Base-by-base conservation (phyloP, 2,888 invertebrate genomes). In the Folsomia manolachei region DNA sequence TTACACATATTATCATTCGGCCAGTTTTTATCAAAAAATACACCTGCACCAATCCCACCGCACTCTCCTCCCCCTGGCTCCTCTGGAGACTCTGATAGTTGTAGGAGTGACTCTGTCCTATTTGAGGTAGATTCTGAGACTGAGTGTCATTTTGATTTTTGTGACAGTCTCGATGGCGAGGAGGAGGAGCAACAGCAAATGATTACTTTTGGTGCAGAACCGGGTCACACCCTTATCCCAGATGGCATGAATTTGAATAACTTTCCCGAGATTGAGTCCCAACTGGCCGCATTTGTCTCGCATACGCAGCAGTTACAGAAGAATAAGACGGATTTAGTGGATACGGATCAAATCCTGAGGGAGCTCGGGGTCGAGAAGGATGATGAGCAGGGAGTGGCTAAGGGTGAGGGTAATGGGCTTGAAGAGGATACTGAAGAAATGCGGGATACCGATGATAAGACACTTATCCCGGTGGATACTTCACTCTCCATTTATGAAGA, bases 21-120 rank as follows among this genome's bases (percentile, higher is more conserved):
- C 63, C 73, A 73, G 67, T 67, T 73, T 66, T 69, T 72, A 63
- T 71, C 64, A 72, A 51, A 51, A 51, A 18, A 21, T 56, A 27
- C 69, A 53, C 19, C 1, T n/a, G 19, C 2, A 2, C 51, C 67
- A 21, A 67, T 19, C 39, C 23, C 19, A 18, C 23, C 63, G 4
- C 9, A 14, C 18, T 19, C 53, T 56, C 56, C 24, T 24, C 60
- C 71, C 39, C 39, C 39, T 14, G 14, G 7, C 4, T 9, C 14
- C 14, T 39, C 4, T 14, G 39, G 39, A 9, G 18, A 18, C 21
- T 7, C 7, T 56, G 56, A 56, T 56, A 4, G 14, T 14, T 9
- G 14, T 39, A 9, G 7, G 4, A 9, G 7, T 14, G 39, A 39
- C 14, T 4, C 39, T 39, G 4, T 4, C 7, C 14, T 39, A 39